These are phyloP conservation scores for Solenopsis invicta DNA, from an alignment of 1,140 invertebrate species.

Conservation along the genomic window DNA sequence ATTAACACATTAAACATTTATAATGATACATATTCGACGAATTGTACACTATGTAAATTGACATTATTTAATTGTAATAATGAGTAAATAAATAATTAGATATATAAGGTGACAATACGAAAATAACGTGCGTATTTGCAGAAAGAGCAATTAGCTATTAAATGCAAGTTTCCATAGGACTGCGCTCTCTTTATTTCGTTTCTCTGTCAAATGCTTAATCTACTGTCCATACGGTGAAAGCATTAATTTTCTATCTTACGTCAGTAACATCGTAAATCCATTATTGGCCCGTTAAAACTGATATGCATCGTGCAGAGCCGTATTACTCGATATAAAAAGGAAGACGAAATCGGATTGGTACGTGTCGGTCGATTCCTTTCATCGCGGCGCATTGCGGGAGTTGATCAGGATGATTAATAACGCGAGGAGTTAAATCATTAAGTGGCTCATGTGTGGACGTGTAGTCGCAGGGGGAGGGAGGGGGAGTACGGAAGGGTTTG, in stretches of 20 bases:
- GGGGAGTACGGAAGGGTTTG: background rate
- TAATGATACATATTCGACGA: background rate
- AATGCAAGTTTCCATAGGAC: background rate
- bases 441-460: slow-evolving; percentile 60
- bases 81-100: slow-evolving; percentile 8
- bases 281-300: slow-evolving; percentile 25
- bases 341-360: slow-evolving; percentile 6
- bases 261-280: slow-evolving; percentile 34
- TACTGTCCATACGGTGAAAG: slow-evolving; percentile 9
- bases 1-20: slow-evolving; percentile 2
- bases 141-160: background rate
- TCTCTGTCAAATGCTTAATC: slow-evolving; percentile 23
- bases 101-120: background rate
- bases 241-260: slow-evolving; percentile 39
- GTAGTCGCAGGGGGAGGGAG: background rate
- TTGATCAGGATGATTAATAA: slow-evolving; percentile 77
- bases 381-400: slow-evolving; percentile 20
- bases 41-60: background rate
- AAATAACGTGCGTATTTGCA: background rate
- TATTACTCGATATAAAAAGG: background rate
- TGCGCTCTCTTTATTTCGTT: background rate
- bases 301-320: slow-evolving; percentile 1
- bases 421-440: slow-evolving; percentile 74
- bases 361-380: slow-evolving; percentile 27
- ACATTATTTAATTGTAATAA: background rate